Conservation (phyloP, 2,797 vertebrate species). For the Lagocephalus sceleratus region DNA sequence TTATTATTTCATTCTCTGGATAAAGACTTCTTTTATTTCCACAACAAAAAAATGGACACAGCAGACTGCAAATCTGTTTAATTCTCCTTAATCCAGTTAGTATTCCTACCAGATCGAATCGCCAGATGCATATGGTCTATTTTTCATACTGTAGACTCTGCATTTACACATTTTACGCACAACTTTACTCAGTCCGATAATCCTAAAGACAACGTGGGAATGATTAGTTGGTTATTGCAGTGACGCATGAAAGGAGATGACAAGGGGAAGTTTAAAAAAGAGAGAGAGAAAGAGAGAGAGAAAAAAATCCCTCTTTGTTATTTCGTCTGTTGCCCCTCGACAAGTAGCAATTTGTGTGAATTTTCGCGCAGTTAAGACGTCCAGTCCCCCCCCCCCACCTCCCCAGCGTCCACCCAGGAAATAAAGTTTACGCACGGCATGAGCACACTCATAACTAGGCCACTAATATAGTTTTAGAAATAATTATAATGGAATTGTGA, state of each 20-base stretch:
- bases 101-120: background rate
- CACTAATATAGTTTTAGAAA: slow-evolving; percentile 30
- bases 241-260: slow-evolving; percentile 49
- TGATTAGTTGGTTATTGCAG: slow-evolving; percentile 25
- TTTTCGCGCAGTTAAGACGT: slow-evolving; percentile 26
- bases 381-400: slow-evolving; percentile 2
- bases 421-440: slow-evolving; percentile 28
- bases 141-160: background rate
- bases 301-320: slow-evolving; percentile 33
- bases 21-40: too few relatives aligned
- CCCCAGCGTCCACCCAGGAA: slow-evolving; percentile 11
- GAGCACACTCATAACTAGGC: slow-evolving; percentile 12
- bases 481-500: slow-evolving; percentile 25
- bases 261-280: too few relatives aligned
- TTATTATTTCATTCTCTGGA: background rate
- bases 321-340: slow-evolving; percentile 36
- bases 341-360: slow-evolving; percentile 48
- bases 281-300: background rate
- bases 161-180: slow-evolving; percentile 5
- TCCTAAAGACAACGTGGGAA: slow-evolving; percentile 31
- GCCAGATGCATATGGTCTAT: background rate
- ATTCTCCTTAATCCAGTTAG: background rate
- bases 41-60: too few relatives aligned
- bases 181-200: slow-evolving; percentile 18
- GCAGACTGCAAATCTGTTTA: too few relatives aligned